Evolutionary conservation across 2,797 vertebrate species (phyloP).

Genomic region (Hydrocynus forskahlii): DNA sequence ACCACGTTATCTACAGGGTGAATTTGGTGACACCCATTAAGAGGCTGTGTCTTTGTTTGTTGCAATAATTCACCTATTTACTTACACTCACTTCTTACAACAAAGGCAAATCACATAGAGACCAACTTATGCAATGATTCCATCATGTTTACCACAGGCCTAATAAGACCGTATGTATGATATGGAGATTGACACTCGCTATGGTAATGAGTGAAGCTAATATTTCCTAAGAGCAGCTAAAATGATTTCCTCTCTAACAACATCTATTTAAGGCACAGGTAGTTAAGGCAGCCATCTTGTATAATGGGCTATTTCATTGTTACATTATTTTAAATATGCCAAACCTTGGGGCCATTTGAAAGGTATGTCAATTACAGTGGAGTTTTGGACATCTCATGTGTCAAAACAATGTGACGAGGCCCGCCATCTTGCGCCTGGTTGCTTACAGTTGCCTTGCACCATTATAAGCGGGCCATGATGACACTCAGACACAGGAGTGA

Average conservation of each 20-base stretch:
- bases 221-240: slow-evolving; percentile 54
- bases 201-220: slow-evolving; percentile 57
- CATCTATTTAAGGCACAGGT: slow-evolving; percentile 61
- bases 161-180: slow-evolving; percentile 59
- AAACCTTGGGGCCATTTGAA: slow-evolving; percentile 61
- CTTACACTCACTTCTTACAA: slow-evolving; percentile 39
- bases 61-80: slow-evolving; percentile 43
- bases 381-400: slow-evolving; percentile 64
- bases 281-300: slow-evolving; percentile 60
- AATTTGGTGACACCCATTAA: slow-evolving; percentile 31
- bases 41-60: slow-evolving; percentile 34
- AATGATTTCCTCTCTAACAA: slow-evolving; percentile 60
- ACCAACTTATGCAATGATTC: slow-evolving; percentile 61
- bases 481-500: slow-evolving; percentile 61
- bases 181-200: slow-evolving; percentile 60
- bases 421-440: slow-evolving; percentile 62
- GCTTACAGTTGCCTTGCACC: slow-evolving; percentile 64
- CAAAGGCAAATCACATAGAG: slow-evolving; percentile 50
- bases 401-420: slow-evolving; percentile 62
- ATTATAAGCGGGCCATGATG: slow-evolving; percentile 64
- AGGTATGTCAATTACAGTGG: slow-evolving; percentile 64
- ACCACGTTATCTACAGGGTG: slow-evolving; percentile 26
- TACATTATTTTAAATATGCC: slow-evolving; percentile 66
- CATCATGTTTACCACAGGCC: slow-evolving; percentile 61
- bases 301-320: slow-evolving; percentile 64